Evolutionary conservation across 2,797 vertebrate species (phyloP), one percentile per base, ranked within the genome.

Genomic region (Hylomyscus alleni): DNA sequence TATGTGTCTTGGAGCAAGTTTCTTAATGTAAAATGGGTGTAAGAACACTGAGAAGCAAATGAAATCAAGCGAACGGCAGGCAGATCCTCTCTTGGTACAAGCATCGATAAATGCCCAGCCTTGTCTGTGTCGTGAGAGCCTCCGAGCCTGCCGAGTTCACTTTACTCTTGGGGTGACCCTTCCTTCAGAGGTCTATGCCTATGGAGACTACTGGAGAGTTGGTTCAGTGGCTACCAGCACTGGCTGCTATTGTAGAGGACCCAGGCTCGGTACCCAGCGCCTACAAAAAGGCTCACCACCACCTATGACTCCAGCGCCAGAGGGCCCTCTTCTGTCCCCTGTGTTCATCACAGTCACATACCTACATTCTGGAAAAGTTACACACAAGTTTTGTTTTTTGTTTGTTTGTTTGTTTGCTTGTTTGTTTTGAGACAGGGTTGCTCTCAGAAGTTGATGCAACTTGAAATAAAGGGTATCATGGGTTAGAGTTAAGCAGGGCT

Each of bases 71-170:
- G 3, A 6, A 17, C 1, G 7, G 8, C 37, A 8, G n/a, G 1
- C 37, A 22, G 60, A 0, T 2, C n/a, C 73, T 26, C 6, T 54
- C 0, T 0, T 1, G 3, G 54, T 12, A 31, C 13, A 19, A 37
- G 65, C 1, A 0, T 44, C 34, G 12, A 12, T 14, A 81, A 62
- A 72, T 1, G 12, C 60, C 60, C 37, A 3, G 6, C 75, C 75
- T 47, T 34, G 8, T 56, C 56, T 65, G 26, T 54, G 52, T 44
- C 34, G 8, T 0, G 62, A 50, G 22, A 37, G 22, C 13, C 20
- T 87, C 24, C n/a, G 2, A 50, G 90, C 69, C 44, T 65, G 76
- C 60, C 12, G 11, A 20, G n/a, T 37, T 78, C 52, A 19, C 2
- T 56, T 34, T 40, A 11, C 7, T 15, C 65, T 54, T 26, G 52